Evolutionary conservation across 2,888 invertebrate species (phyloP).

Genomic region (Brachyptera putata): DNA sequence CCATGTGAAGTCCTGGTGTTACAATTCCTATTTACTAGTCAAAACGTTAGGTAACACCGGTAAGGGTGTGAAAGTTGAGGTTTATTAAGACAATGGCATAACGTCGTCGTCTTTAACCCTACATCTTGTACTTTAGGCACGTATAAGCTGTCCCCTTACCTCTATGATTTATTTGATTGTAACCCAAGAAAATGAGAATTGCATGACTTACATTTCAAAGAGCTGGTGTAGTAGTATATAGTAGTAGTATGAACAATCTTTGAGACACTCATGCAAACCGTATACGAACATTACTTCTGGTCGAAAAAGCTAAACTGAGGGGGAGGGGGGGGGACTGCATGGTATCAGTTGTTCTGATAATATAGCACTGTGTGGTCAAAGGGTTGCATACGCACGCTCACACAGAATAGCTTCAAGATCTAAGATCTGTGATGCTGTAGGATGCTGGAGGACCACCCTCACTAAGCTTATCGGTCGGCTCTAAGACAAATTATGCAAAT

Average conservation of each 20-base stretch:
- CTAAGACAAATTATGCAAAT: no score
- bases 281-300: not conserved
- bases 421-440: no score
- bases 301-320: not conserved
- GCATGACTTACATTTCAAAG: conserved; percentile 33
- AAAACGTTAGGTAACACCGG: not conserved
- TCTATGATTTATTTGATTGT: conserved; percentile 32
- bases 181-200: conserved; percentile 32
- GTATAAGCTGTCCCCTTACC: conserved; percentile 23
- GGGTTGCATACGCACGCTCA: not conserved
- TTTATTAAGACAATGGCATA: conserved; percentile 25
- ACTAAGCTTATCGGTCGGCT: conserved; percentile 1
- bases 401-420: no score
- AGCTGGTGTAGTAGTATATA: no score
- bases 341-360: not conserved
- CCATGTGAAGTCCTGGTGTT: no score
- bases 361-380: not conserved
- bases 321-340: not conserved
- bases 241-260: conserved; percentile 26
- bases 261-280: conserved; percentile 20
- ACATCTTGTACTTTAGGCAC: conserved; percentile 29
- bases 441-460: no score
- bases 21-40: not conserved
- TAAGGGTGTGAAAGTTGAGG: conserved; percentile 5
- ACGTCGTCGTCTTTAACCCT: not conserved